Evolutionary conservation across 2,113 vertebrate genomes (phyloP).

Genomic region (Anoura caudifer): DNA sequence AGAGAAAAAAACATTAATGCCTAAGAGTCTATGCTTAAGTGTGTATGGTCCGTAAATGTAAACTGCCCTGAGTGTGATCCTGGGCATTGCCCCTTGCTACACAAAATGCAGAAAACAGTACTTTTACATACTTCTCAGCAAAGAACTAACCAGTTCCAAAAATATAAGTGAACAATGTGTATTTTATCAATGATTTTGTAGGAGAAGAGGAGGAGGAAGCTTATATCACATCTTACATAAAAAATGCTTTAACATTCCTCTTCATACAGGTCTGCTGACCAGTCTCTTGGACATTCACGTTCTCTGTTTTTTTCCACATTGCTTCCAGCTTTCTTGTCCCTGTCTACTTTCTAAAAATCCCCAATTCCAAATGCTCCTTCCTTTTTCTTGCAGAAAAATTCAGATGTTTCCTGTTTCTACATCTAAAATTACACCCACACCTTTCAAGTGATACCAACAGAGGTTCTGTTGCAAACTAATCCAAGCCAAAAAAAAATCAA

Average conservation of each 20-base stretch:
- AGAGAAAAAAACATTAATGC: background rate
- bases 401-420: background rate
- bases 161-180: background rate
- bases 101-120: background rate
- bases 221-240: background rate
- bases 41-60: background rate
- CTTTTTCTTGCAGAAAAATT: background rate
- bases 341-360: background rate
- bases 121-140: background rate
- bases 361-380: background rate
- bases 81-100: background rate
- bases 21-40: background rate
- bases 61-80: background rate
- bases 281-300: background rate
- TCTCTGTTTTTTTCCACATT: background rate
- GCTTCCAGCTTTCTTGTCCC: background rate
- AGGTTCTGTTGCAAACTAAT: background rate
- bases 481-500: background rate
- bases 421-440: background rate
- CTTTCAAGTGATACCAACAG: background rate
- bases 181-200: background rate
- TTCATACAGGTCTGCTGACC: background rate
- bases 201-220: background rate
- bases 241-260: background rate
- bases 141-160: background rate